Base-by-base conservation (phyloP, 2,113 vertebrate genomes). In the Limanda limanda region DNA sequence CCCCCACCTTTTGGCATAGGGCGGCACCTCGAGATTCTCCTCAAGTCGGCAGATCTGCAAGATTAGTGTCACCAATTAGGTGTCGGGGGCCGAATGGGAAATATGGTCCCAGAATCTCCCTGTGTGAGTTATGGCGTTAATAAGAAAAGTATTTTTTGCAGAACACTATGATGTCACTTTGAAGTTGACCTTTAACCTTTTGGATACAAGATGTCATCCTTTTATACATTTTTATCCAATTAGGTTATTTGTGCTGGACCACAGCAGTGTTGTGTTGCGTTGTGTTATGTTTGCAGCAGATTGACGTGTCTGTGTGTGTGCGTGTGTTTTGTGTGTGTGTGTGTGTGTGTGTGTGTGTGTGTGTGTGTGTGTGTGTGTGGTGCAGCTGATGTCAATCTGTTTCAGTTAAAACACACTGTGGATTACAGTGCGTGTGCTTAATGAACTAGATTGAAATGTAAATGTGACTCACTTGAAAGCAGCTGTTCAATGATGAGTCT, bases 371-470 rank as follows among this genome's bases (percentile, higher is more conserved):
- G 45, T 47, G 45, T 47, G 45, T 51, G 48, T 51, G 17, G 15
- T 51, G 3, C 48, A 51, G 48, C 48, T 20, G 48, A 51, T 51
- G 20, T n/a, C 51, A n/a, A 20, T 52, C 20, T 48, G 51, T n/a
- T n/a, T 52, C 18, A n/a, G 51, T 52, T 52, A 13, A 62, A 74
- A 75, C 64, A 63, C 3, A 51, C 66, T 42, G 78, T 64, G 78
- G 85, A 86, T 88, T 74, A 84, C 68, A 56, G 64, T 66, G 68
- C 70, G 52, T 25, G 60, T 14, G 78, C 72, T 56, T 88, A 85
- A 89, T 87, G 84, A 90, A 76, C 63, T 66, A 74, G 78, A 86
- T 68, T 89, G 81, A 88, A 89, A 91, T 85, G 85, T 86, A 90
- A 88, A 90, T 85, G 77, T 21, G 81, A 71, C 57, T 79, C 72